A percentile compares a stretch with the other conserved stretches of the same genome.
These are phyloP conservation scores for Spermophilus dauricus DNA, from an alignment of 2,113 vertebrate species.

Conservation along the genomic window DNA sequence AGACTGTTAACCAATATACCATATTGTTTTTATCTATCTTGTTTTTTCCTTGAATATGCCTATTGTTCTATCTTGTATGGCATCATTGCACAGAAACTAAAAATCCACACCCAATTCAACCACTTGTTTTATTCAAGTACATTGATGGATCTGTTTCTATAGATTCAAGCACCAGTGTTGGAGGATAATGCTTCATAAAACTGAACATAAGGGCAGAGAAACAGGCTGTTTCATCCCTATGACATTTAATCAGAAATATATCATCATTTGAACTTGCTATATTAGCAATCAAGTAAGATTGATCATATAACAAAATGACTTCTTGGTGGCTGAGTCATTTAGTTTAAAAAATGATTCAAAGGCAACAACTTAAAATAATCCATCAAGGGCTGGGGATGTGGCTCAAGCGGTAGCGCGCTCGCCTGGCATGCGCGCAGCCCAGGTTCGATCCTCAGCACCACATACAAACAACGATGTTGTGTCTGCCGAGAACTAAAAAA, in stretches of 20 bases:
- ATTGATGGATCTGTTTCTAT: conserved; percentile 24
- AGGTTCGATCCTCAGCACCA: too few species aligned
- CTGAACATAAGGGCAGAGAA: conserved; percentile 40
- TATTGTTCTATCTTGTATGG: conserved; percentile 27
- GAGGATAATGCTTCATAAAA: background rate
- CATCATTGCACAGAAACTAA: conserved; percentile 41
- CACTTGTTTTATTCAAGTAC: conserved; percentile 46
- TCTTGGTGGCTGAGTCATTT: conserved; percentile 70
- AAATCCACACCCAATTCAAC: background rate
- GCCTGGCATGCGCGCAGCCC: too few species aligned
- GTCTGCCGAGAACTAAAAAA: too few species aligned
- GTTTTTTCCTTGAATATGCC: conserved; percentile 1
- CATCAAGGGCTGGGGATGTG: background rate
- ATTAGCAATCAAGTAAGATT: conserved; percentile 59
- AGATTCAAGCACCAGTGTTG: background rate
- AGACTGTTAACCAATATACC: conserved; percentile 5
- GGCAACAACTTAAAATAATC: conserved; percentile 68
- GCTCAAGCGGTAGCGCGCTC: too few species aligned
- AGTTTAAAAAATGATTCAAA: conserved; percentile 65
- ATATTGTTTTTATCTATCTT: conserved; percentile 40
- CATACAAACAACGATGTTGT: too few species aligned
- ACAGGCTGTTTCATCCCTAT: background rate
- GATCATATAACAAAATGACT: conserved; percentile 62
- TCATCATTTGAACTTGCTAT: conserved; percentile 31
- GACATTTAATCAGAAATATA: conserved; percentile 17